These are phyloP conservation scores for Agrochola macilenta DNA, from an alignment of 2,888 invertebrate species.

Conservation along the genomic window DNA sequence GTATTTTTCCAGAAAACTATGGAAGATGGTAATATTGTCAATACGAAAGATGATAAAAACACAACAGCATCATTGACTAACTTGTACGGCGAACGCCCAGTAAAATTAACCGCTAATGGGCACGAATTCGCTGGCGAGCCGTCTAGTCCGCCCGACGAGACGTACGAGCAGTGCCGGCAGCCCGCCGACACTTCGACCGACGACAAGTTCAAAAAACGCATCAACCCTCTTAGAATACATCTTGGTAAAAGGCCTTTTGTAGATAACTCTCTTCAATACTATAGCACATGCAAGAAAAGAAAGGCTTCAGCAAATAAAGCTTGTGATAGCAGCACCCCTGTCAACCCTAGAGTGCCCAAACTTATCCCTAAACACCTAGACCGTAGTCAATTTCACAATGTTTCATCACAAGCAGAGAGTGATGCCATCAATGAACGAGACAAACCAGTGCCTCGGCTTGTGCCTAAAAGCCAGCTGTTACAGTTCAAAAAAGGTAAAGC, in stretches of 20 bases:
- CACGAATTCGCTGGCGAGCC: constrained; percentile 80
- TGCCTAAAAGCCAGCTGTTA: constrained; percentile 86
- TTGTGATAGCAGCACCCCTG: constrained; percentile 77
- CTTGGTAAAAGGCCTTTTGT: constrained; percentile 89
- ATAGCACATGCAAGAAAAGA: constrained; percentile 82
- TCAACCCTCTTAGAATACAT: constrained; percentile 87
- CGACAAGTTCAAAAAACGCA: constrained; percentile 84
- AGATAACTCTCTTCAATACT: constrained; percentile 83
- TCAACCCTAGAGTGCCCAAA: constrained; percentile 82
- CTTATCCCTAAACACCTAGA: constrained; percentile 83
- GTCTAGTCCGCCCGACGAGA: constrained; percentile 74
- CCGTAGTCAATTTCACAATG: constrained; percentile 82
- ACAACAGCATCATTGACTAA: constrained; percentile 80
- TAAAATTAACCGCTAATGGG: constrained; percentile 85
- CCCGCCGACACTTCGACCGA: constrained; percentile 76
- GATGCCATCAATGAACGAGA: constrained; percentile 81
- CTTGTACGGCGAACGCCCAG: constrained; percentile 82
- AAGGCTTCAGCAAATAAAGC: constrained; percentile 79
- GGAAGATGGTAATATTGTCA: constrained; percentile 89
- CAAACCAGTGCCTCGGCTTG: constrained; percentile 87
- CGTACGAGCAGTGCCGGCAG: constrained; percentile 73
- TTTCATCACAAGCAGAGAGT: constrained; percentile 76
- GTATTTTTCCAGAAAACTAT: constrained; percentile 89
- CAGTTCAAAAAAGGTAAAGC: constrained; percentile 87
- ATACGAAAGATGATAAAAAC: constrained; percentile 86